phyloP scores from a whole-genome alignment of 2,888 invertebrate genomes.

The Thymelicus sylvestris region DNA sequence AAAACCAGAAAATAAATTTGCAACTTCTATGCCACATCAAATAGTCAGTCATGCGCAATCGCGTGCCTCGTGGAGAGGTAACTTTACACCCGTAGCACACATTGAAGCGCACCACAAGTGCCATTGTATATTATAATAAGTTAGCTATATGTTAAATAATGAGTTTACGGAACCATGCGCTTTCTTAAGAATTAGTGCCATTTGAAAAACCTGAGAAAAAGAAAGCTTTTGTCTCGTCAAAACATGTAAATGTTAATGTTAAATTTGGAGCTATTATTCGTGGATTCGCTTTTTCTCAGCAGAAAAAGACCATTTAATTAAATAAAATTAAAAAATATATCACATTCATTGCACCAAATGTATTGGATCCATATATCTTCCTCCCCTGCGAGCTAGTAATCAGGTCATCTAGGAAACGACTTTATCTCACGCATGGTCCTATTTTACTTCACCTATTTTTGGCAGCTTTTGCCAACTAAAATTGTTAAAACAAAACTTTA shows the following conservation, averaged over 20 bases:
- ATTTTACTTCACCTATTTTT: too few species aligned
- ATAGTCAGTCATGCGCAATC: slow-evolving; percentile 31
- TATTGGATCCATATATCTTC: slow-evolving; percentile 24
- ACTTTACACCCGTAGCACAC: slow-evolving; percentile 22
- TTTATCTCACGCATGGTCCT: slow-evolving; percentile 50
- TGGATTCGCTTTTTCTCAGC: too few species aligned
- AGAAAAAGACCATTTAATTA: too few species aligned
- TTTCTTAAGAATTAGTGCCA: too few species aligned
- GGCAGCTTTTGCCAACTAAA: not conserved
- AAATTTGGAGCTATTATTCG: too few species aligned
- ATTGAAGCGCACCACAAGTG: slow-evolving; percentile 20
- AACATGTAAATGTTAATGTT: too few species aligned
- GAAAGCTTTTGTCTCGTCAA: too few species aligned
- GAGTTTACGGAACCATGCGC: too few species aligned
- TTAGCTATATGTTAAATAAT: too few species aligned
- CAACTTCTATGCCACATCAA: slow-evolving; percentile 6
- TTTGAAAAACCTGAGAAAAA: too few species aligned
- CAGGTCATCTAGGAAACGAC: slow-evolving; percentile 53
- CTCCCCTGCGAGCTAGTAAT: slow-evolving; percentile 53
- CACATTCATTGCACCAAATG: too few species aligned
- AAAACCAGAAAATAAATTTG: not conserved
- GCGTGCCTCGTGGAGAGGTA: slow-evolving; percentile 26
- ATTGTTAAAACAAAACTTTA: not conserved
- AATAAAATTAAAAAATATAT: too few species aligned
- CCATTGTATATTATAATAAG: slow-evolving; percentile 5